These are phyloP conservation scores for Mormyrops attenuatus DNA, from an alignment of 2,797 vertebrate genomes.

Conservation along the genomic window DNA sequence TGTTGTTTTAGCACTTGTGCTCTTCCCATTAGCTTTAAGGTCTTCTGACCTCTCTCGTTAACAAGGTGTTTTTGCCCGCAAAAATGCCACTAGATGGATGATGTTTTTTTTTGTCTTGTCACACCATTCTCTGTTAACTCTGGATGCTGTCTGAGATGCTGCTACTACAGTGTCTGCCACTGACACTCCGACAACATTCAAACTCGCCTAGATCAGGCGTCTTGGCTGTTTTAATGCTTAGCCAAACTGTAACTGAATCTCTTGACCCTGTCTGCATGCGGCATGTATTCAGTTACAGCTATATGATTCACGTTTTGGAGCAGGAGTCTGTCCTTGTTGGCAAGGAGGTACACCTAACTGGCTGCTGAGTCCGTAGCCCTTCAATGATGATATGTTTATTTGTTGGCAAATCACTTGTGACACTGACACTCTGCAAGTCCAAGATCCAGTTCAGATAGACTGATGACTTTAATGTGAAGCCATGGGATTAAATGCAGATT, in stretches of 20 bases:
- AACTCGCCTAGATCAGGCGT: not conserved
- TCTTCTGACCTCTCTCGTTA: not conserved
- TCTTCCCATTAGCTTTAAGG: not conserved
- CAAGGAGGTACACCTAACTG: not conserved
- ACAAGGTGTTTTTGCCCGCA: not conserved
- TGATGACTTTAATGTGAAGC: not conserved
- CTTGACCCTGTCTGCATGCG: not conserved
- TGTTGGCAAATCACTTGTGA: not conserved
- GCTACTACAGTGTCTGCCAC: not conserved
- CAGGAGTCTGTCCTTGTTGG: not conserved
- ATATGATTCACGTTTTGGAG: not conserved
- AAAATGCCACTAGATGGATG: not conserved
- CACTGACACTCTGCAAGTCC: not conserved
- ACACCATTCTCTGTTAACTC: not conserved
- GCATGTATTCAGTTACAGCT: not conserved
- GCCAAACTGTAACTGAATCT: not conserved
- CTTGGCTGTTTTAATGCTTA: not conserved
- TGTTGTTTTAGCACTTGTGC: not conserved
- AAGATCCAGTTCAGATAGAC: not conserved
- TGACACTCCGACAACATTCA: not conserved
- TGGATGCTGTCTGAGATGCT: not conserved
- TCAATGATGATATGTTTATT: not conserved
- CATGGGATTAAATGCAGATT: not conserved
- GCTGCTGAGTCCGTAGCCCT: too few relatives aligned
- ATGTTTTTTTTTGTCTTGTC: not conserved